These are phyloP conservation scores for Therioaphis trifolii DNA, from an alignment of 2,888 invertebrate genomes.

Conservation along the genomic window DNA sequence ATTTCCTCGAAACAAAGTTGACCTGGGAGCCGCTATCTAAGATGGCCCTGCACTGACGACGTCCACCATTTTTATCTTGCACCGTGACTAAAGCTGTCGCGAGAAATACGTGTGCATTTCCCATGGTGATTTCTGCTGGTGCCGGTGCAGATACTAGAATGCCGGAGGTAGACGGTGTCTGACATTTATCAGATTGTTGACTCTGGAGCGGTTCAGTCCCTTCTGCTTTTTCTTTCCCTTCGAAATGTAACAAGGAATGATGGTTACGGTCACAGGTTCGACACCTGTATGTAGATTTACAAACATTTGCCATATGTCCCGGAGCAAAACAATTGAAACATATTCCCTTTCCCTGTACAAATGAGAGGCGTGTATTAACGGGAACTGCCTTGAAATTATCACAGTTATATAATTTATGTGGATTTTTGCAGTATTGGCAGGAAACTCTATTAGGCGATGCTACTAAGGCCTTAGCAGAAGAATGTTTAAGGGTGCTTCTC, in stretches of 20 bases:
- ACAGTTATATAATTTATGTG: no score
- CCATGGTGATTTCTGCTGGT: neutral
- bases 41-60: neutral
- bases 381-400: no score
- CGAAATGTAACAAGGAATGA: neutral
- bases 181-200: neutral
- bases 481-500: no score
- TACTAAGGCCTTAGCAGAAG: neutral
- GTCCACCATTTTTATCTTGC: neutral
- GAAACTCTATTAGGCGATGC: no score
- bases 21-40: neutral
- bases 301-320: neutral
- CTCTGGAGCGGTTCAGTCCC: neutral
- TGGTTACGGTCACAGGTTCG: neutral
- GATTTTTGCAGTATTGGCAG: no score
- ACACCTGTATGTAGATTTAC: neutral
- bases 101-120: neutral
- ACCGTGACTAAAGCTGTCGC: neutral
- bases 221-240: neutral
- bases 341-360: neutral
- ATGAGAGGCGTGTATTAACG: no score
- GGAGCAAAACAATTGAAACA: neutral
- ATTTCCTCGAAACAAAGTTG: slow-evolving; percentile 58
- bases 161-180: neutral
- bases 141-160: neutral